Percentiles rank a stretch among this genome's conserved stretches.
phyloP scores from a whole-genome alignment of 2,888 invertebrate genomes.

The Drosophila paracracens region DNA sequence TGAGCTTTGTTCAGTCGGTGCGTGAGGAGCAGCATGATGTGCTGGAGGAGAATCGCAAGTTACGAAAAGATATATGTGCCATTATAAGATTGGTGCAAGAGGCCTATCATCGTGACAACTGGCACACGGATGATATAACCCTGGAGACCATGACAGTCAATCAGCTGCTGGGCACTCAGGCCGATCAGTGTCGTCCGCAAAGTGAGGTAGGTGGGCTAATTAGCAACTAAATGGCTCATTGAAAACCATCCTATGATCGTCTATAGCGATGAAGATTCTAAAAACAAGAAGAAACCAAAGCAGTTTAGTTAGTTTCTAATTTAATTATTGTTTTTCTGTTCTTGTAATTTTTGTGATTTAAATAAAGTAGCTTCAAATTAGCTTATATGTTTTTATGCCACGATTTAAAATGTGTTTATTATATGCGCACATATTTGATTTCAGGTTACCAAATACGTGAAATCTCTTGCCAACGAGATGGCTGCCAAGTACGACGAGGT shows the following conservation, averaged over 20 bases:
- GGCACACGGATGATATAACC: conserved; percentile 84
- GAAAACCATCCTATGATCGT: conserved; percentile 8
- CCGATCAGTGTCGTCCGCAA: conserved; percentile 32
- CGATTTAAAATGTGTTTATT: not conserved
- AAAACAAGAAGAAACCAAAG: not conserved
- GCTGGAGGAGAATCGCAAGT: conserved; percentile 68
- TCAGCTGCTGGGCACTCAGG: conserved; percentile 82
- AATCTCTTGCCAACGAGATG: conserved; percentile 87
- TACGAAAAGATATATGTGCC: conserved; percentile 82
- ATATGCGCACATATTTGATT: conserved; percentile 17
- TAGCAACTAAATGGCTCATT: not conserved
- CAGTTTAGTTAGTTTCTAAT: not conserved
- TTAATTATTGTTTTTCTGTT: not conserved
- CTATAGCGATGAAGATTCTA: conserved; percentile 1
- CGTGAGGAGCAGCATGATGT: conserved; percentile 57
- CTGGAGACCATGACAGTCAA: conserved; percentile 85
- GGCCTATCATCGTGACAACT: conserved; percentile 82
- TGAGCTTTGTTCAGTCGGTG: conserved; percentile 83
- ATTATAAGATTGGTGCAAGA: conserved; percentile 85
- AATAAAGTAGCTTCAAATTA: conserved; percentile 34
- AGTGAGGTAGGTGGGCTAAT: conserved; percentile 61
- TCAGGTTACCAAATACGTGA: conserved; percentile 84
- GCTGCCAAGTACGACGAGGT: conserved; percentile 87
- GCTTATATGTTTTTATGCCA: no score
- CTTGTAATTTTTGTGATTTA: not conserved